A percentile compares a stretch with the other conserved stretches of the same genome.
Evolutionary conservation across 2,797 vertebrate species (phyloP).

Genomic region (Fistularia commersonii): DNA sequence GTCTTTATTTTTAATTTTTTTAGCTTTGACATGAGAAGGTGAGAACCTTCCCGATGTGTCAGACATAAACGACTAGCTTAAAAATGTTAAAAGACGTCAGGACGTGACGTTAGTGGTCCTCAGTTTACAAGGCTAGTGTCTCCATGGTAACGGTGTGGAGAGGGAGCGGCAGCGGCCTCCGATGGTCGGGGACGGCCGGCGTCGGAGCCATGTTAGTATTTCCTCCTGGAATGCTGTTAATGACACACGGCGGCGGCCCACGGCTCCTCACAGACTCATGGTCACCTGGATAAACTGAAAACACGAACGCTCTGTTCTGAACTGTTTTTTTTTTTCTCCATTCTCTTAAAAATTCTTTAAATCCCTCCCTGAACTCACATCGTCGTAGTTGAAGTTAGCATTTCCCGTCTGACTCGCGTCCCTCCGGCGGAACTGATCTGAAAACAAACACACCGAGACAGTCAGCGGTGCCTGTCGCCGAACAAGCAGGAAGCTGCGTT

Average conservation of each 20-base stretch:
- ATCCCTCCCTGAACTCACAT: slow-evolving; percentile 44
- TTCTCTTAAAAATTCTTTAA: background rate
- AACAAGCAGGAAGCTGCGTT: background rate
- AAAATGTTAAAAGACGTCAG: no score
- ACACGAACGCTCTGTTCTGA: slow-evolving; percentile 2
- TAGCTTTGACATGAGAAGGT: no score
- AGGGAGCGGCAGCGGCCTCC: no score
- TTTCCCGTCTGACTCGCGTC: slow-evolving; percentile 41
- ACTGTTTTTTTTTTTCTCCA: no score
- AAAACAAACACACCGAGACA: background rate
- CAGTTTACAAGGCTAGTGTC: no score
- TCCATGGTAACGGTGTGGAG: no score
- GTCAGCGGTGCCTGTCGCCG: background rate
- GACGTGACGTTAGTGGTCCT: no score
- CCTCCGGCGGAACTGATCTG: slow-evolving; percentile 56
- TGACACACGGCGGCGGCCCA: background rate
- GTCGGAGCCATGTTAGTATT: no score
- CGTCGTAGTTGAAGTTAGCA: slow-evolving; percentile 58
- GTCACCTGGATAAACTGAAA: slow-evolving; percentile 66
- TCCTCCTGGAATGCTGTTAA: background rate
- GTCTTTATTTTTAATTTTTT: no score
- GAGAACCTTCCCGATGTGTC: no score
- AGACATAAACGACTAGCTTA: no score
- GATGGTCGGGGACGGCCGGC: no score
- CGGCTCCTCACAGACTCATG: slow-evolving; percentile 56